Percentiles rank a stretch among this genome's conserved stretches.
phyloP scores from a whole-genome alignment of 2,113 vertebrate genomes.

The Labeo catla region DNA sequence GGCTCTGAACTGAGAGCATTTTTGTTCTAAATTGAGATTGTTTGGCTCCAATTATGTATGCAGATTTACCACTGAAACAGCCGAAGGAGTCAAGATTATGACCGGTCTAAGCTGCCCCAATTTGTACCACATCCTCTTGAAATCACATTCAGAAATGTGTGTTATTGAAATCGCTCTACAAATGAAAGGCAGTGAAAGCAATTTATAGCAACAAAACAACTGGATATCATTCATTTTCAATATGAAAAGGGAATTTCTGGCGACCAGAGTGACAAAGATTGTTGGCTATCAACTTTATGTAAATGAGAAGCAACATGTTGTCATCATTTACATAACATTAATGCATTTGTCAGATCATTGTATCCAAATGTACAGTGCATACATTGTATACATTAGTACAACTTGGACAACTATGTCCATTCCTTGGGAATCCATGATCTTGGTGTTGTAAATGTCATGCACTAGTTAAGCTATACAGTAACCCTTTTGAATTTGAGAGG shows the following conservation, averaged over 20 bases:
- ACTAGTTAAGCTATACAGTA: too few relatives aligned
- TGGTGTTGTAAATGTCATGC: too few relatives aligned
- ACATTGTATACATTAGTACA: too few relatives aligned
- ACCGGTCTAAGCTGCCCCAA: neutral
- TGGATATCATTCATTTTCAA: too few relatives aligned
- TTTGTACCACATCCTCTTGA: conserved; percentile 8
- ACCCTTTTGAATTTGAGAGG: too few relatives aligned
- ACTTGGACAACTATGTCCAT: too few relatives aligned
- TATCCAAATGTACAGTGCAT: too few relatives aligned
- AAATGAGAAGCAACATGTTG: neutral
- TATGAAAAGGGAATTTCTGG: neutral
- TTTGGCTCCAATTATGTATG: neutral
- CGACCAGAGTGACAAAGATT: neutral
- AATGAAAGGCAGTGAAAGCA: neutral
- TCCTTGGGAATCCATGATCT: too few relatives aligned
- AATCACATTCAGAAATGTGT: neutral
- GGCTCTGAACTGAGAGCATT: neutral
- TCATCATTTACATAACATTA: neutral
- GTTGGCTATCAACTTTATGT: neutral
- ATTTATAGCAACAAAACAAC: neutral
- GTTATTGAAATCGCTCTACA: neutral
- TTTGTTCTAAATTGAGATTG: conserved; percentile 1
- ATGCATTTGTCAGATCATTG: neutral
- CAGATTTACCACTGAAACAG: conserved; percentile 17
- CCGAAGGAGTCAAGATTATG: neutral